Evolutionary conservation across 2,113 vertebrate genomes (phyloP), one percentile per base, ranked within the genome.

Genomic region (Pseudorasbora parva): DNA sequence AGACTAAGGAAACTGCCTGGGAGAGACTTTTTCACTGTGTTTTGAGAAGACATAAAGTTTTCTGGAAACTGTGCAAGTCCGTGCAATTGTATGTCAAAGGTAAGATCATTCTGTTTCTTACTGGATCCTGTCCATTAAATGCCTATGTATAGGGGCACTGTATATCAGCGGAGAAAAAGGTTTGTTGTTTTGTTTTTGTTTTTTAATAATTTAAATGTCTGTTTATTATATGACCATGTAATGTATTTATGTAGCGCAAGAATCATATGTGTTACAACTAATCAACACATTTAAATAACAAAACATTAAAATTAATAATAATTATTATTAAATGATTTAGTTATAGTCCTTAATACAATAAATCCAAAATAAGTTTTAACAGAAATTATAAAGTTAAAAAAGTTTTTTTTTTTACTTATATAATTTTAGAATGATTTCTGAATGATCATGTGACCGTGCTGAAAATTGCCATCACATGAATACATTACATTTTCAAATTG

Each of bases 31-130:
- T 79, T 49, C 9, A 64, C 25, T 79, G 57, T 79, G 59, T 27
- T 11, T 27, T 78, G 75, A 2, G 41, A 17, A 72, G 41, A 47
- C 12, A 25, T 1, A 17, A 78, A 47, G 41, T 47, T 79, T 79
- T 17, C 59, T 79, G 43, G 78, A 64, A 62, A 33, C 15, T 64
- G 49, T 78, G 56, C 33, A 78, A 60, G 77, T 45, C 72, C 30
- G 12, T 74, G 77, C 77, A 64, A 79, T 79, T 41, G 5, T 3
- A 60, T 25, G 76, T 62, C 56, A 66, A 49, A n/a, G 41, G 43
- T 79, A 79, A 79, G 76, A 45, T 60, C 33, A 17, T 45, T 62
- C 14, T 10, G 37, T 62, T 45, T 60, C 19, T 60, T 60, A 25
- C 56, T 60, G 8, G 3, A 4, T 9, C 3, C 6, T 25, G 2